Evolutionary conservation across 2,113 vertebrate species (phyloP).

Genomic region (Pica pica): DNA sequence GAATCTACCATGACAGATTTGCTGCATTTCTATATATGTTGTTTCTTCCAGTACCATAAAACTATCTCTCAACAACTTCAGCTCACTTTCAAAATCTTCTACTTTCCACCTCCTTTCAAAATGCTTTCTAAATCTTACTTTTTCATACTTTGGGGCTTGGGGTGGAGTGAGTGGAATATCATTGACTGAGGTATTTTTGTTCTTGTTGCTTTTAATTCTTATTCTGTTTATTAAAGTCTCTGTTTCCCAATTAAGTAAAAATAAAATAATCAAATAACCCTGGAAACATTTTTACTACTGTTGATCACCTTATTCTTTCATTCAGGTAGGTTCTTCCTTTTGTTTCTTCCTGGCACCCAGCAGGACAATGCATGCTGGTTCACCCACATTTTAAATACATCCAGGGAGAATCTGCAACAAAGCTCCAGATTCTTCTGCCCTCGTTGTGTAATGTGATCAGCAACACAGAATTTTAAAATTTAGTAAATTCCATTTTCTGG

Average conservation of each 20-base stretch:
- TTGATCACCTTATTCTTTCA: not conserved
- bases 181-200: not conserved
- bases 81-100: not conserved
- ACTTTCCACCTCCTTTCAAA: not conserved
- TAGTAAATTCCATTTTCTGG: not conserved
- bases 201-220: not conserved
- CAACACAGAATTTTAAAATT: not conserved
- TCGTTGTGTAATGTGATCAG: not conserved
- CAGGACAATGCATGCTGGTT: rapidly evolving
- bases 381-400: not conserved
- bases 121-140: not conserved
- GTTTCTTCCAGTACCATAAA: not conserved
- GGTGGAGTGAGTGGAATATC: not conserved
- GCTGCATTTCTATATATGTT: not conserved
- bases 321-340: not conserved
- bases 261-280: not conserved
- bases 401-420: not conserved
- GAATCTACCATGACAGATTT: not conserved
- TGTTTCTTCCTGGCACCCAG: not conserved
- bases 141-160: not conserved
- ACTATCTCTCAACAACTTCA: not conserved
- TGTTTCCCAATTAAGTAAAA: not conserved
- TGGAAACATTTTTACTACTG: not conserved
- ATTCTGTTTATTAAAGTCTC: not conserved
- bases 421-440: not conserved